Percentiles rank a stretch among this genome's conserved stretches.
These are phyloP conservation scores for Diachasmimorpha longicaudata DNA, from an alignment of 1,140 invertebrate genomes.

Conservation along the genomic window DNA sequence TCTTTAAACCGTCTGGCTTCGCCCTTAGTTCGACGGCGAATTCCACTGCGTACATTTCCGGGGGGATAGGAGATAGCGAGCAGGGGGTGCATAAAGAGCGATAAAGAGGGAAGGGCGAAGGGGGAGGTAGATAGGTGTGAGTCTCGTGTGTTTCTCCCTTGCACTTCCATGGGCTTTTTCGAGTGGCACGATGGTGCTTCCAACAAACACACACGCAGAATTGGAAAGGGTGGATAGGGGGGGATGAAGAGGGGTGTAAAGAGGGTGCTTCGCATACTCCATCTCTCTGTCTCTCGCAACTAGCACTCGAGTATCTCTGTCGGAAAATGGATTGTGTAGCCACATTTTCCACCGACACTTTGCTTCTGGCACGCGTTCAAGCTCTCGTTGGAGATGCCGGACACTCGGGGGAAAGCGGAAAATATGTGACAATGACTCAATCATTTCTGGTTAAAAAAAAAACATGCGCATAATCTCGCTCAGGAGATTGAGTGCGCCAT, in stretches of 20 bases:
- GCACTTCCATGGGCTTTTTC: neutral
- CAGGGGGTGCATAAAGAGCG: neutral
- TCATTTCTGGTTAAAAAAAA: neutral
- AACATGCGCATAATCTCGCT: neutral
- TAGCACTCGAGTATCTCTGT: neutral
- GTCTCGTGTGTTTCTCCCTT: neutral
- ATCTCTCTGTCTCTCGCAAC: neutral
- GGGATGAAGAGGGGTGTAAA: constrained; percentile 2
- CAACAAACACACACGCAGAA: neutral
- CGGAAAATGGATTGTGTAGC: neutral
- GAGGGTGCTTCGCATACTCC: constrained; percentile 9
- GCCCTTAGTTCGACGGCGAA: neutral
- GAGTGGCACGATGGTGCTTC: neutral
- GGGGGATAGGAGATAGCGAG: neutral
- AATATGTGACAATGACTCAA: neutral
- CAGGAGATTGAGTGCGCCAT: neutral
- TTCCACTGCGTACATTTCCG: neutral
- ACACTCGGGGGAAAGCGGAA: neutral
- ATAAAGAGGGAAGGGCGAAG: neutral
- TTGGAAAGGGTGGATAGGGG: neutral
- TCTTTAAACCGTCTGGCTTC: neutral
- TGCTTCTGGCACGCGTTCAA: neutral
- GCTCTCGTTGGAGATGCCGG: neutral
- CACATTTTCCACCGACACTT: neutral
- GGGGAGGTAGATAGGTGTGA: neutral